Evolutionary conservation across 1,140 invertebrate genomes (phyloP).

Genomic region (Anoplolepis gracilipes): DNA sequence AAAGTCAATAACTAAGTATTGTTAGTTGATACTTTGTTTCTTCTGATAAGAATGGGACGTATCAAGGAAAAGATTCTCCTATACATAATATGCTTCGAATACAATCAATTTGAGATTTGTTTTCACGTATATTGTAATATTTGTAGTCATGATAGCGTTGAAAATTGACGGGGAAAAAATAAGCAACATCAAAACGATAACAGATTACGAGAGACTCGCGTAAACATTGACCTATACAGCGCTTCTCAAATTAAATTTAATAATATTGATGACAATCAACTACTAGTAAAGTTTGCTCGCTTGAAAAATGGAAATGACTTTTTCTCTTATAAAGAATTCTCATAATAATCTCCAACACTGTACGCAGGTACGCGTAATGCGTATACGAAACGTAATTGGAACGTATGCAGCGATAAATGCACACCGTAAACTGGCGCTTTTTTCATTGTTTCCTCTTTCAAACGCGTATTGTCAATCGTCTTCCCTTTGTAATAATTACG

Average conservation of each 20-base stretch:
- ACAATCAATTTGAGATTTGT: conserved; percentile 26
- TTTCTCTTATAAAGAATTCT: no score
- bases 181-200: not conserved
- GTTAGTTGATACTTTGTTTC: conserved; percentile 24
- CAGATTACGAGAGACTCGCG: not conserved
- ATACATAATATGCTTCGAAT: conserved; percentile 38
- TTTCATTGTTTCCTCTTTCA: conserved; percentile 53
- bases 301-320: no score
- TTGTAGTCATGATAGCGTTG: not conserved
- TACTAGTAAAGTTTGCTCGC: no score
- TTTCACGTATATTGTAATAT: conserved; percentile 34
- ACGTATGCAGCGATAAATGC: conserved; percentile 42
- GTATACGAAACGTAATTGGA: conserved; percentile 47
- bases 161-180: not conserved
- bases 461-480: no score
- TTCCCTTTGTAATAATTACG: conserved; percentile 10
- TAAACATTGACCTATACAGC: not conserved
- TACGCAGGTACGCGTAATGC: no score
- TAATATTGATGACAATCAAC: not conserved
- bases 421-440: conserved; percentile 8
- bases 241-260: conserved; percentile 33
- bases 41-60: not conserved
- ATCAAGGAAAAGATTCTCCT: conserved; percentile 3
- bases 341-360: no score
- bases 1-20: conserved; percentile 2